Evolutionary conservation across 2,113 vertebrate species (phyloP).

Genomic region (Alethe diademata): DNA sequence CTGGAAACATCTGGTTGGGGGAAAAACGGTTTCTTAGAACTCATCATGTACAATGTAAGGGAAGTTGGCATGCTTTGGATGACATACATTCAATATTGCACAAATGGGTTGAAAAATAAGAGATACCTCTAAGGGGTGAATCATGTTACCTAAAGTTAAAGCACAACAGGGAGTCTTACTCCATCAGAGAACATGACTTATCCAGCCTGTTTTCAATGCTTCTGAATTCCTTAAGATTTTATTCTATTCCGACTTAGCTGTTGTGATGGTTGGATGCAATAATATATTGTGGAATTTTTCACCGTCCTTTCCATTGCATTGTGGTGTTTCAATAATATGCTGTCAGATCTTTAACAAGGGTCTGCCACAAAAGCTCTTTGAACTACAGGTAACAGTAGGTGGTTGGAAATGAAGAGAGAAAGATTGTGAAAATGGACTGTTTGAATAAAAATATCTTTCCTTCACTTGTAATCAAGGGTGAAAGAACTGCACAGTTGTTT

Average conservation of each 20-base stretch:
- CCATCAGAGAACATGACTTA: not conserved
- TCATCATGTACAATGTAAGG: not conserved
- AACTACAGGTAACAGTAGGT: not conserved
- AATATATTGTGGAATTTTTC: not conserved
- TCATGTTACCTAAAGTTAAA: not conserved
- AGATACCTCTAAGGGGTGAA: not conserved
- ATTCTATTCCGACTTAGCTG: not conserved
- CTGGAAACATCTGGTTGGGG: not conserved
- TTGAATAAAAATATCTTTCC: slow-evolving; percentile 4
- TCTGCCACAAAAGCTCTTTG: not conserved
- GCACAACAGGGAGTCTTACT: not conserved
- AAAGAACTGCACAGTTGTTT: not conserved
- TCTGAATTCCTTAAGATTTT: not conserved
- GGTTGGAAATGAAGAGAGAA: not conserved
- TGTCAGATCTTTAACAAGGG: not conserved
- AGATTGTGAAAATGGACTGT: not conserved
- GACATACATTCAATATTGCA: not conserved
- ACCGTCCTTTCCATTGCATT: not conserved
- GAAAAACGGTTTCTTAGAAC: not conserved
- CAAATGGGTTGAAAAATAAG: not conserved
- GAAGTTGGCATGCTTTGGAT: not conserved
- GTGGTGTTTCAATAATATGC: not conserved
- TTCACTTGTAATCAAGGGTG: not conserved
- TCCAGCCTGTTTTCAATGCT: not conserved
- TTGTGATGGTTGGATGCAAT: not conserved